Conservation (phyloP, 2,888 invertebrate species). For the Catocala sponsa region DNA sequence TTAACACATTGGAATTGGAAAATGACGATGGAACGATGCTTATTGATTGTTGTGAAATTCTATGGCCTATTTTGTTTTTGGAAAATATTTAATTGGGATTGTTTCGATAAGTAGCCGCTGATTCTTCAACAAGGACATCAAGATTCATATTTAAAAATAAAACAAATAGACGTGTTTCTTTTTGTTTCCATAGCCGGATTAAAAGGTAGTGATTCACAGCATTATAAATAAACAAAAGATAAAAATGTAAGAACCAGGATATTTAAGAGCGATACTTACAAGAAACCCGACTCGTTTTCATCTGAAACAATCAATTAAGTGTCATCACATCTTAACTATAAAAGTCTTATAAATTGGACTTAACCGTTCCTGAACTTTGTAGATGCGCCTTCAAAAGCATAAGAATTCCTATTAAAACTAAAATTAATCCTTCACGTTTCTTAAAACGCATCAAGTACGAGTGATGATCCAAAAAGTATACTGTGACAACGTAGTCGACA, state of each 20-base stretch:
- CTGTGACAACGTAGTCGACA: constrained; percentile 77
- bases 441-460: constrained; percentile 80
- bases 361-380: constrained; percentile 60
- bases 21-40: background rate
- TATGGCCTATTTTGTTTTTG: background rate
- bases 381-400: constrained; percentile 59
- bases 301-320: constrained; percentile 43
- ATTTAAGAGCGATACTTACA: constrained; percentile 16
- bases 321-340: constrained; percentile 55
- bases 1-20: constrained; percentile 7
- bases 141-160: background rate
- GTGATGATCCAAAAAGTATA: constrained; percentile 81
- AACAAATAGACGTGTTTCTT: background rate
- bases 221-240: constrained; percentile 15
- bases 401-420: constrained; percentile 76
- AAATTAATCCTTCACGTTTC: constrained; percentile 78
- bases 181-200: background rate
- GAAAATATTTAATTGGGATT: background rate
- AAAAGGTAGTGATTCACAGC: constrained; percentile 4
- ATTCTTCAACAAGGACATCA: background rate
- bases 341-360: constrained; percentile 63
- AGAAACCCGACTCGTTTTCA: constrained; percentile 25
- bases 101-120: background rate
- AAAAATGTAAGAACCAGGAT: constrained; percentile 11
- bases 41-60: background rate